Evolutionary conservation across 1,140 invertebrate genomes (phyloP).

Genomic region (Pantala flavescens): DNA sequence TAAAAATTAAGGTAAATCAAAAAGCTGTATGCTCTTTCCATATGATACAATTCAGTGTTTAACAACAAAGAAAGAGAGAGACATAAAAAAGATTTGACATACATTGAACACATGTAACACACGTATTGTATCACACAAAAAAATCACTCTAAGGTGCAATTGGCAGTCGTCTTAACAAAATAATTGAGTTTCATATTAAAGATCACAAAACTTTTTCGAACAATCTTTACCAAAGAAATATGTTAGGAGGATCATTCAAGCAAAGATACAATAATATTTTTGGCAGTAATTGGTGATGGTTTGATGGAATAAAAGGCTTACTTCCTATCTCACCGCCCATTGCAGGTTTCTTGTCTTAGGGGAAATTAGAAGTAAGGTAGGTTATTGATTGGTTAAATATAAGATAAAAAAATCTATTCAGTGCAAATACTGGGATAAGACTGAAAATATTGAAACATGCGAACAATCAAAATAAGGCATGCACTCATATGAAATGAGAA

Average conservation of each 20-base stretch:
- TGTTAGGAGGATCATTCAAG: background rate
- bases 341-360: background rate
- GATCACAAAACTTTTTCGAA: background rate
- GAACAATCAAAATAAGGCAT: background rate
- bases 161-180: constrained; percentile 9
- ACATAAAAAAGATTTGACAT: background rate
- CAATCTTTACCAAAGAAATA: background rate
- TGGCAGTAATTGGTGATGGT: constrained; percentile 8
- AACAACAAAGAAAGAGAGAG: background rate
- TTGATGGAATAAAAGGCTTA: constrained; percentile 1
- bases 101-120: background rate
- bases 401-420: constrained; percentile 7
- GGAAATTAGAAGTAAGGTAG: background rate
- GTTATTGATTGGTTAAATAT: background rate
- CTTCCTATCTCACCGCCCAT: constrained; percentile 7
- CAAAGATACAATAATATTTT: constrained; percentile 3
- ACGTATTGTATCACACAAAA: background rate
- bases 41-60: background rate
- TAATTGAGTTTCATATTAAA: background rate
- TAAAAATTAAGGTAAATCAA: background rate
- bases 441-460: background rate
- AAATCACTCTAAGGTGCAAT: background rate
- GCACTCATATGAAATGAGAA: background rate
- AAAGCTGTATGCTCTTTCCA: no score
- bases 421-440: constrained; percentile 5